Evolutionary conservation across 2,113 vertebrate species (phyloP).

Genomic region (Gallinago undulata): DNA sequence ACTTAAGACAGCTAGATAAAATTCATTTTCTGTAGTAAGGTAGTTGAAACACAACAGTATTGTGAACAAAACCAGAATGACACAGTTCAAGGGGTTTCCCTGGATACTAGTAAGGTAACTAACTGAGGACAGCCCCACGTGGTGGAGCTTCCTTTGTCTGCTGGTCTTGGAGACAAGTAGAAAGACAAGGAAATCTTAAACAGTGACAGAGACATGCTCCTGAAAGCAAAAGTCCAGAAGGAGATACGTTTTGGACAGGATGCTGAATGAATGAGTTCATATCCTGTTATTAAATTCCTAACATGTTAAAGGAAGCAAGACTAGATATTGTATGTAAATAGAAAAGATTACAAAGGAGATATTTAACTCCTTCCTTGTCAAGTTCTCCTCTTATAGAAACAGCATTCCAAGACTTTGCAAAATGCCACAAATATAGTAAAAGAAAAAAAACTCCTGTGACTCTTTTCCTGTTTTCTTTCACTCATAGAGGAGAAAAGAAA

Average conservation of each 20-base stretch:
- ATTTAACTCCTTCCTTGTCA: neutral
- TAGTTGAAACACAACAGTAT: neutral
- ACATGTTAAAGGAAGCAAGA: neutral
- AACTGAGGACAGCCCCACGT: neutral
- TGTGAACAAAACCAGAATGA: neutral
- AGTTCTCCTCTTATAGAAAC: neutral
- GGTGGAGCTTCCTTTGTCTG: accelerated
- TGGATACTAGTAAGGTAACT: neutral
- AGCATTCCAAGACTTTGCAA: neutral
- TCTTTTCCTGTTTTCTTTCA: neutral
- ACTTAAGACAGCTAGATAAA: neutral
- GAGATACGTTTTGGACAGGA: neutral
- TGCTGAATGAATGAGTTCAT: neutral
- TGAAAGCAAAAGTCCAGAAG: neutral
- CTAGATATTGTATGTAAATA: neutral
- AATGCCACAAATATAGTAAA: neutral
- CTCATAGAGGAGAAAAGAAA: neutral
- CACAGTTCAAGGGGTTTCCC: accelerated
- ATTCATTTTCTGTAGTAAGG: neutral
- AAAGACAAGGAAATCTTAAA: neutral
- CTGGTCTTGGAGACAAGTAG: neutral
- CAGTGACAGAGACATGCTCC: neutral
- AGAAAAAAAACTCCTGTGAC: neutral
- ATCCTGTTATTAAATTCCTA: neutral
- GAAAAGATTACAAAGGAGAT: neutral